Evolutionary conservation across 2,113 vertebrate species (phyloP), one percentile per base, ranked within the genome.

Genomic region (Cromileptes altivelis): DNA sequence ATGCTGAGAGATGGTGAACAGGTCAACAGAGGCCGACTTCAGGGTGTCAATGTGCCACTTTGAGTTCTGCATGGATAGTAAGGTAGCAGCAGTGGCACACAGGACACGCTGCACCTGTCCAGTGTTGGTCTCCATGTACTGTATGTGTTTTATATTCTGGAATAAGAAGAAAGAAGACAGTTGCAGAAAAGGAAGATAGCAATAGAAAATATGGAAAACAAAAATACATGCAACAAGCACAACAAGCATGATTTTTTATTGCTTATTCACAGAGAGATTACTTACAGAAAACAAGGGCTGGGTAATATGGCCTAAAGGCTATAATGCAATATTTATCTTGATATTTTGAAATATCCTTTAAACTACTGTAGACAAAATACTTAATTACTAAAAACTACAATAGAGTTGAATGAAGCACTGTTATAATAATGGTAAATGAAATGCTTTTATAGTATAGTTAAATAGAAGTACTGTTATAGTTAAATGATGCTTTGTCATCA

Each of bases 31-130:
- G 55, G 15, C 40, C 23, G 3, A 27, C 53, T 27, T 77, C 27
- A 30, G n/a, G 57, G 19, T 69, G 61, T 68, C 55, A 70, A 0
- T 33, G 23, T 71, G 45, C 50, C 72, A 67, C 45, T 53, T 25
- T 72, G 50, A 25, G 42, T 64, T 78, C 50, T 63, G 68, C 62
- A 72, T 33, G 72, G 12, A 68, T 63, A 42, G 30, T 62, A 57
- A 30, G n/a, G 63, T 52, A 19, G 23, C 40, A 69, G 52, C 68
- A 60, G 45, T 27, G 49, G 58, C 50, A 27, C 75, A 40, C 13
- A 42, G 30, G 58, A 58, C 50, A 75, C 45, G 55, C 9, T 56
- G 49, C 27, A 37, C 56, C 27, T 70, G 64, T 71, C 19, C 60
- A 30, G 17, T 80, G 58, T 37, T 45, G 4, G 15, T 30, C 55